Evolutionary conservation across 1,140 invertebrate genomes (phyloP).

Genomic region (Drosophila yakuba): DNA sequence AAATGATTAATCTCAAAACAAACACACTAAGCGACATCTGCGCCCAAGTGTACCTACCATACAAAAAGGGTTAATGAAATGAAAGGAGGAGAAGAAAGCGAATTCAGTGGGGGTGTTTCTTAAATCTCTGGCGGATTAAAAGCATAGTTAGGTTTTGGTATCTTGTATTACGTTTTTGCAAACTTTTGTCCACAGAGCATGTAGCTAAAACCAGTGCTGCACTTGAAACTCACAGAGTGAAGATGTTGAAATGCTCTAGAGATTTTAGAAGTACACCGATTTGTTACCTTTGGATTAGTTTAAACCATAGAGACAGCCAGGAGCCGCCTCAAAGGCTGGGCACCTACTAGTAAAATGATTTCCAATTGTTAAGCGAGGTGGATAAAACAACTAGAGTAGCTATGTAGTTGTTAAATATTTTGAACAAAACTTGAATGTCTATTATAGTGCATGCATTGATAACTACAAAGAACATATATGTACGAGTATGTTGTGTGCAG

Average conservation of each 20-base stretch:
- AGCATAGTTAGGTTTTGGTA: not conserved
- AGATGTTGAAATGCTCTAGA: not conserved
- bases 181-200: no score
- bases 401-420: slow-evolving; percentile 34
- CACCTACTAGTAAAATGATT: not conserved
- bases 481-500: slow-evolving; percentile 2
- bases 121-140: not conserved
- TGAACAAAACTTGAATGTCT: slow-evolving; percentile 52
- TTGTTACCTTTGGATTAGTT: slow-evolving; percentile 5
- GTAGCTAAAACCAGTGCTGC: no score
- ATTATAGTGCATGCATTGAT: slow-evolving; percentile 17
- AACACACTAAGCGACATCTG: slow-evolving; percentile 50
- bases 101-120: slow-evolving; percentile 21
- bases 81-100: not conserved
- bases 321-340: slow-evolving; percentile 17
- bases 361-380: not conserved
- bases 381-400: slow-evolving; percentile 14
- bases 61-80: not conserved
- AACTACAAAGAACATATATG: slow-evolving; percentile 5
- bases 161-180: not conserved
- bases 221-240: no score
- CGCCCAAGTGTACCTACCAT: slow-evolving; percentile 8
- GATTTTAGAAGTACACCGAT: slow-evolving; percentile 5
- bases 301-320: slow-evolving; percentile 2
- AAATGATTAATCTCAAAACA: slow-evolving; percentile 74